Base-by-base conservation (phyloP, 2,797 vertebrate species). In the Ctenosaura bakeri region DNA sequence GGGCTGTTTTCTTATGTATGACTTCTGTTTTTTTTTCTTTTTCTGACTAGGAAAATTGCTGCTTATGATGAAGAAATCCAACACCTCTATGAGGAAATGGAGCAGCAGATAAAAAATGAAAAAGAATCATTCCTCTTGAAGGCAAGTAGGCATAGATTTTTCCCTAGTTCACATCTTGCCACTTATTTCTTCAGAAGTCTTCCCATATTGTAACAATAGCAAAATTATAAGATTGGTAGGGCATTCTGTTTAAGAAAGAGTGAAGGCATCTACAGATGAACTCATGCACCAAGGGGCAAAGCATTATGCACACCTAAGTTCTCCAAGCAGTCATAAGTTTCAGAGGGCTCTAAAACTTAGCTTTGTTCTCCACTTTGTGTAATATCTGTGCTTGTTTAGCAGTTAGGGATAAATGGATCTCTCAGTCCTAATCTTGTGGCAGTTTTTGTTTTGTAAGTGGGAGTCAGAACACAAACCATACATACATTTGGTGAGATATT, bases 41-140 rank as follows among this genome's bases (percentile, higher is more conserved):
- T 59, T 78, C 90, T 35, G 88, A 86, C 71, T 96, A 99, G 99
- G 96, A 99, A 98, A 97, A 97, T 98, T 77, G 97, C 97, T 42
- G 97, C 97, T 20, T 98, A 99, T 69, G 98, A 98, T 91, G 96
- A 98, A 95, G 98, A 99, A 97, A 98, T 99, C 90, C 98, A 98
- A 80, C 97, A 96, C 56, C 97, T 99, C 0, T 99, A 99, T 50
- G 98, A 98, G 90, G 99, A 99, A 97, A 99, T 99, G 98, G 99
- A 99, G 88, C 98, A 98, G 87, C 98, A 99, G 93, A 99, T 99
- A 89, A 98, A 98, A 94, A 98, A 91, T 7, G 98, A 99, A 95
- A 98, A 98, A 90, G 98, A 99, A 64, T 96, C 96, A 87, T 98
- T 99, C 94, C 95, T 98, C 24, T 94, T 98, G 91, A 98, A 99